These are phyloP conservation scores for Chelon labrosus DNA, from an alignment of 2,797 vertebrate species.

Conservation along the genomic window DNA sequence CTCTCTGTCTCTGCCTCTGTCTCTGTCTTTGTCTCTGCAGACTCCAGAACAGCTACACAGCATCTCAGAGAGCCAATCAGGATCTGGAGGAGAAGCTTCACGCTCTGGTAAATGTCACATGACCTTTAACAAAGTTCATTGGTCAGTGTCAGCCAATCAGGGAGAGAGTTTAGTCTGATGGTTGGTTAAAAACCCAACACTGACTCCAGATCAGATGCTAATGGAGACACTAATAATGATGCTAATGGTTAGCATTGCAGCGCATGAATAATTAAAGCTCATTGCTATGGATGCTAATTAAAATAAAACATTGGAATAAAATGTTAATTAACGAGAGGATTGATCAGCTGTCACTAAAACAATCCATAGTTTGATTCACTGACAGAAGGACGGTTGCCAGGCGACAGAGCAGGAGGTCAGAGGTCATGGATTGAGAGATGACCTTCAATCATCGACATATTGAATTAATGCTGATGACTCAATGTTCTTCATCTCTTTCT, in stretches of 20 bases:
- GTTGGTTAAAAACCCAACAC: slow-evolving; percentile 43
- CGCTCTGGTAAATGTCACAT: slow-evolving; percentile 89
- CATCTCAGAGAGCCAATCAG: slow-evolving; percentile 97
- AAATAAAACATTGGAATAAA: too few species aligned
- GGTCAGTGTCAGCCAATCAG: slow-evolving; percentile 13
- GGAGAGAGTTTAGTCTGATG: slow-evolving; percentile 25
- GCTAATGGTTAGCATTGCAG: too few species aligned
- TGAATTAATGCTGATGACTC: not conserved
- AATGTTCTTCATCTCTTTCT: slow-evolving; percentile 41
- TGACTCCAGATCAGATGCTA: too few species aligned
- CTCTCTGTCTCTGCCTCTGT: not conserved
- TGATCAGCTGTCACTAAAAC: too few species aligned
- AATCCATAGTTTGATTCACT: too few species aligned
- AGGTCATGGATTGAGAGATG: too few species aligned
- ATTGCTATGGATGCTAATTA: too few species aligned
- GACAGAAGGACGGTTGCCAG: slow-evolving; percentile 22
- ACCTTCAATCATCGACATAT: too few species aligned
- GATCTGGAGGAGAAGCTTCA: slow-evolving; percentile 98
- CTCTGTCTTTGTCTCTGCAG: slow-evolving; percentile 70
- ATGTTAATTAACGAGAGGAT: too few species aligned
- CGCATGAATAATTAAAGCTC: too few species aligned
- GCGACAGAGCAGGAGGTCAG: slow-evolving; percentile 8
- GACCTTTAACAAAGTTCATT: too few species aligned
- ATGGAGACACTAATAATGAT: too few species aligned
- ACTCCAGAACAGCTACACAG: slow-evolving; percentile 98